phyloP scores from a whole-genome alignment of 2,888 invertebrate genomes.

The Stenodera caucasica region DNA sequence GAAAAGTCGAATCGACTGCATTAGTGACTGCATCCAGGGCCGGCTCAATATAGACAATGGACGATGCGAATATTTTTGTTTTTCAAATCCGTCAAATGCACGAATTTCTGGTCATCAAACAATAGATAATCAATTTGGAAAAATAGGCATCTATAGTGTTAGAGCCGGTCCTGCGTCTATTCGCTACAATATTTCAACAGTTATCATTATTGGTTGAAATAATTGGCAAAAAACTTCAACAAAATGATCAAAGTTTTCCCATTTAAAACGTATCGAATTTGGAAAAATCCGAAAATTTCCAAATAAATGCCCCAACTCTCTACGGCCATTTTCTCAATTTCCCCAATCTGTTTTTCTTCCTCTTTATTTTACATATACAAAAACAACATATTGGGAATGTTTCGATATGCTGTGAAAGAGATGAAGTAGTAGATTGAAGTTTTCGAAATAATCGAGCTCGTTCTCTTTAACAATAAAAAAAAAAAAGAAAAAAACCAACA shows the following conservation, averaged over 20 bases:
- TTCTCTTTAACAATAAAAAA: no score
- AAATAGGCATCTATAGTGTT: no score
- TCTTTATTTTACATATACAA: conserved; percentile 6
- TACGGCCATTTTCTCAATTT: conserved; percentile 5
- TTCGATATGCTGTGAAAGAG: background rate
- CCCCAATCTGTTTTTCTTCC: no score
- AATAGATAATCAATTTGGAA: no score
- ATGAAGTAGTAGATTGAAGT: conserved; percentile 15
- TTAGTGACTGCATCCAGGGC: no score
- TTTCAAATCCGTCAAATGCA: no score
- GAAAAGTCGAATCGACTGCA: conserved; percentile 14
- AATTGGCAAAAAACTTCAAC: background rate
- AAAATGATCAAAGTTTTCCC: background rate
- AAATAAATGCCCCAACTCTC: background rate
- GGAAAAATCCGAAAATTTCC: background rate
- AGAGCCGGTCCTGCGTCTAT: background rate
- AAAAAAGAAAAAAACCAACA: conserved; percentile 46
- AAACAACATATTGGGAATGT: conserved; percentile 3
- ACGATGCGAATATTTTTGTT: no score
- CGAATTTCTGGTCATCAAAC: no score
- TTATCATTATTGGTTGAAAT: background rate
- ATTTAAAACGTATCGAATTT: background rate
- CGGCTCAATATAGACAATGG: no score
- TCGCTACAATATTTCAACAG: background rate
- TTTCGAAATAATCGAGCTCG: conserved; percentile 34